Evolutionary conservation across 2,797 vertebrate species (phyloP).

Genomic region (Eleutherodactylus coqui): DNA sequence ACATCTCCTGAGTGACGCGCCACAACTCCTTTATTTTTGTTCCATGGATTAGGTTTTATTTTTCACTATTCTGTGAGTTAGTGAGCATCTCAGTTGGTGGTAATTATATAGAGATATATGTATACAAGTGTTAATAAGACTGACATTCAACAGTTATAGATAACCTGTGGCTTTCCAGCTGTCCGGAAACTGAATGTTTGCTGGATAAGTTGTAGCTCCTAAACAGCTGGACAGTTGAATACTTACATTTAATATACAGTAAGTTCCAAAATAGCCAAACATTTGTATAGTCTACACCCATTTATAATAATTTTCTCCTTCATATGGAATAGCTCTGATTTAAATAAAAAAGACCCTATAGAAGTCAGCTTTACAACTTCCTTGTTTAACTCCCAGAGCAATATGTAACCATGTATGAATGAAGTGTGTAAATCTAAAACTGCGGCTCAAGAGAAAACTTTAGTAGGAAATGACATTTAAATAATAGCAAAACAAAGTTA

Average conservation of each 20-base stretch:
- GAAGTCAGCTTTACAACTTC: constrained; percentile 5
- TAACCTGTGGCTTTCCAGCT: constrained; percentile 20
- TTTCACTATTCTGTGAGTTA: not conserved
- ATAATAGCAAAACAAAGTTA: not conserved
- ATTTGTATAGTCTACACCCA: not conserved
- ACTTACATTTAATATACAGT: not conserved
- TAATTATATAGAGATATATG: not conserved
- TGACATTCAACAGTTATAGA: not conserved
- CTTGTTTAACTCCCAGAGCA: constrained; percentile 1
- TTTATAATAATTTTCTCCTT: constrained; percentile 10
- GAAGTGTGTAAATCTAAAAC: not conserved
- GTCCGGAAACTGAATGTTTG: constrained; percentile 4
- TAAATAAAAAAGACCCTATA: not conserved
- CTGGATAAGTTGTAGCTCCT: constrained; percentile 11
- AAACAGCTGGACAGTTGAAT: constrained; percentile 10
- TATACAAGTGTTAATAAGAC: not conserved
- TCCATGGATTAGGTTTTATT: not conserved
- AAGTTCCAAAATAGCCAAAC: not conserved
- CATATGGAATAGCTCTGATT: not conserved
- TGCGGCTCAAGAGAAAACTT: not conserved
- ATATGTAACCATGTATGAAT: not conserved
- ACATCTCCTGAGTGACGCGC: not conserved
- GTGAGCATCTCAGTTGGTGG: not conserved
- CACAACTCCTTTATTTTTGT: not conserved
- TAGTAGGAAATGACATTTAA: not conserved